Percentiles rank a stretch among this genome's conserved stretches.
phyloP scores from a whole-genome alignment of 2,113 vertebrate species.

The Motacilla tschutschensis region DNA sequence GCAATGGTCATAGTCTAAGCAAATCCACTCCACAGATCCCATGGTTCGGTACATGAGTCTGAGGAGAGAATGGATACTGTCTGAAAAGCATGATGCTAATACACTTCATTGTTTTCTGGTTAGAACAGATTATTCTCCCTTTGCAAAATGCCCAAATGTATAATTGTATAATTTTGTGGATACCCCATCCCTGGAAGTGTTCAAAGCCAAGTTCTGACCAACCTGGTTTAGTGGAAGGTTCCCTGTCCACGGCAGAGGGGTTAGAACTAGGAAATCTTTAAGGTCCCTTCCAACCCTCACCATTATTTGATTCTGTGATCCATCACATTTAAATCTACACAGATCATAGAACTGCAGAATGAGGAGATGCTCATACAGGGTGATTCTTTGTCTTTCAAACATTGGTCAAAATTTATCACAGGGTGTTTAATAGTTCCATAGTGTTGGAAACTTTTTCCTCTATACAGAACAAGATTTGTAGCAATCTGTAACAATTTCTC shows the following conservation, averaged over 20 bases:
- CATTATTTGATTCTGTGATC: background rate
- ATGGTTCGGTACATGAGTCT: background rate
- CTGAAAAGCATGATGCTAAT: background rate
- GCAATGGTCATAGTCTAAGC: background rate
- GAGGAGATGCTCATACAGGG: background rate
- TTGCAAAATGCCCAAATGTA: background rate
- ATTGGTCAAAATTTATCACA: background rate
- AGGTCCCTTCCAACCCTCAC: background rate
- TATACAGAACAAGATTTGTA: background rate
- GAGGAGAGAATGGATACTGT: background rate
- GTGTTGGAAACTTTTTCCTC: background rate
- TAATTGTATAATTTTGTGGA: background rate
- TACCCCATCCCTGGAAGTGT: background rate
- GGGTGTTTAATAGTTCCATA: background rate
- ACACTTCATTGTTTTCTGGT: background rate
- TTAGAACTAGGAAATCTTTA: background rate
- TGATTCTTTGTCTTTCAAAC: background rate
- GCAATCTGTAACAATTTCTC: background rate
- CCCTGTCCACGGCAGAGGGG: background rate
- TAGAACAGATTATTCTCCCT: background rate
- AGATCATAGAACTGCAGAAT: background rate
- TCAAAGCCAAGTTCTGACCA: background rate
- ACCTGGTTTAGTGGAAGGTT: background rate
- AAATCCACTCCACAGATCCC: background rate
- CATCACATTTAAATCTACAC: background rate